These are phyloP conservation scores for Diaphora mendica DNA, from an alignment of 2,888 invertebrate species.

Conservation along the genomic window DNA sequence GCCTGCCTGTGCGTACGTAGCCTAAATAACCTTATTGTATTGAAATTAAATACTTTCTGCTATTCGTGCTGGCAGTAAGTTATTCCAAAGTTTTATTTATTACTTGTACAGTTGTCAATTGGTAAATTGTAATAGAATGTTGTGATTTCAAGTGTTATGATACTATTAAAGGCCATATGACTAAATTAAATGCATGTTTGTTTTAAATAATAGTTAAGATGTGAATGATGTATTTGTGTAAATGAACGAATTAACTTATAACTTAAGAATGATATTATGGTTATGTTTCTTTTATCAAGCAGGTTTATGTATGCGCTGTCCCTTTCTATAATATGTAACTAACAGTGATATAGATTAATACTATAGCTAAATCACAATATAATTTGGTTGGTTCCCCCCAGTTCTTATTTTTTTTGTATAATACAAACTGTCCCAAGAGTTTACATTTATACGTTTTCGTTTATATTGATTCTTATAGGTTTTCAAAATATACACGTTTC, in stretches of 20 bases:
- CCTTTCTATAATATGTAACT: background rate
- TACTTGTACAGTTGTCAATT: slow-evolving; percentile 15
- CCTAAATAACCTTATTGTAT: background rate
- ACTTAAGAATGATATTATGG: background rate
- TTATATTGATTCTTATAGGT: no score
- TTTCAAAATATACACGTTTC: no score
- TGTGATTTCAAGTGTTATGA: background rate
- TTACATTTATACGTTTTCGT: no score
- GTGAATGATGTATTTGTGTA: background rate
- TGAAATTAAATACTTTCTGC: background rate
- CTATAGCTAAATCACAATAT: background rate
- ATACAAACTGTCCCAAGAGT: no score
- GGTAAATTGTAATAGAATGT: background rate
- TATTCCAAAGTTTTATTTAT: background rate
- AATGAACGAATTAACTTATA: background rate
- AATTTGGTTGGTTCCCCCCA: background rate
- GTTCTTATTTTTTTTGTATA: background rate
- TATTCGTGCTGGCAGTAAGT: background rate
- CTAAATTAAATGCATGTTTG: background rate
- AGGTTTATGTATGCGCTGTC: background rate
- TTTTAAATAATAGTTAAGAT: background rate
- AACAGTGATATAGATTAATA: background rate
- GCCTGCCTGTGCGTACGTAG: no score
- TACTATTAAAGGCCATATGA: background rate
- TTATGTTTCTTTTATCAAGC: background rate